Percentiles rank a stretch among this genome's conserved stretches.
These are phyloP conservation scores for Lacerta agilis DNA, from an alignment of 2,797 vertebrate genomes.

Conservation along the genomic window DNA sequence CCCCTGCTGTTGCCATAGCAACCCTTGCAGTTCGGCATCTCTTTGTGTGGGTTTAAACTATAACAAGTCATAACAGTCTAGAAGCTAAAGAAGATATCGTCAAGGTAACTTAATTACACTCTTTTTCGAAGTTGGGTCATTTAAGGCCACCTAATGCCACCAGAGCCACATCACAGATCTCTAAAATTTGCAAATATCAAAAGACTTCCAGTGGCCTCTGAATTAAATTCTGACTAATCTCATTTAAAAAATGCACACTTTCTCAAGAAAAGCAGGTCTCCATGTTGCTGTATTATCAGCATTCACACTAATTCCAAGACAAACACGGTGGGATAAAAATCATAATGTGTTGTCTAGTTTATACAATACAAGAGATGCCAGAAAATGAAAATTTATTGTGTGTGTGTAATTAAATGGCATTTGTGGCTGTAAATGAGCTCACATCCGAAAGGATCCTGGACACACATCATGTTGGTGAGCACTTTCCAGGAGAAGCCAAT, in stretches of 20 bases:
- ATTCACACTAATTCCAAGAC: not conserved
- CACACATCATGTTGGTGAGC: not conserved
- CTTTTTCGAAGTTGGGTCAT: not conserved
- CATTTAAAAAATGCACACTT: not conserved
- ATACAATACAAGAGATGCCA: not conserved
- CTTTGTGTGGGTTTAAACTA: conserved; percentile 51
- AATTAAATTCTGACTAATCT: conserved; percentile 9
- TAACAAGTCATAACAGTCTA: conserved; percentile 42
- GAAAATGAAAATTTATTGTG: not conserved
- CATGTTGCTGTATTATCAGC: not conserved
- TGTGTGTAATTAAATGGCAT: not conserved
- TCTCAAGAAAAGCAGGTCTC: not conserved
- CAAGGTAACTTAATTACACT: conserved; percentile 16
- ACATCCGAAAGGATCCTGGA: not conserved
- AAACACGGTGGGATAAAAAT: not conserved
- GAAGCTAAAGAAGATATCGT: conserved; percentile 38
- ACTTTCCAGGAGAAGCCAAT: not conserved
- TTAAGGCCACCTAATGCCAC: accelerated
- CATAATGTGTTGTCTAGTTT: not conserved
- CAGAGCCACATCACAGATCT: not conserved
- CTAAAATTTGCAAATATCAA: not conserved
- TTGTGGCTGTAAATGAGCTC: not conserved
- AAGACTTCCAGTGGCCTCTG: not conserved
- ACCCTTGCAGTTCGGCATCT: conserved; percentile 59
- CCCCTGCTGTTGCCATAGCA: conserved; percentile 82